phyloP scores from a whole-genome alignment of 2,113 vertebrate species.

The Psettodes erumei region DNA sequence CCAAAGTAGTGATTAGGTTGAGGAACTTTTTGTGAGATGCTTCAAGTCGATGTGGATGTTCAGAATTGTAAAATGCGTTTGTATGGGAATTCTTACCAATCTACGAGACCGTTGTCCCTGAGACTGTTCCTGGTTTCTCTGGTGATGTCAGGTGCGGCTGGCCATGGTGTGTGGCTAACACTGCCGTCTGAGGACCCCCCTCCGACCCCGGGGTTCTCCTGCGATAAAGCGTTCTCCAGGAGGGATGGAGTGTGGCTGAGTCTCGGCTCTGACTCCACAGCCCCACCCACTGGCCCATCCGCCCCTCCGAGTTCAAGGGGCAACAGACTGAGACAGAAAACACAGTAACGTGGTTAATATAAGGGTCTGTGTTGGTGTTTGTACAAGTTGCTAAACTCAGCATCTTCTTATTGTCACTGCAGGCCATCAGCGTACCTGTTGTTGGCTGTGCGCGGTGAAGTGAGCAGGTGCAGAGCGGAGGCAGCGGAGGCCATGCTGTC shows the following conservation, averaged over 20 bases:
- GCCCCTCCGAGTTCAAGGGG: constrained; percentile 84
- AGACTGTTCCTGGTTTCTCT: constrained; percentile 93
- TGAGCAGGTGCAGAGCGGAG: constrained; percentile 91
- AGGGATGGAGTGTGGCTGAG: constrained; percentile 88
- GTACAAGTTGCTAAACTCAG: background rate
- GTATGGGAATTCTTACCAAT: constrained; percentile 72
- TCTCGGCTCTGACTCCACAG: constrained; percentile 83
- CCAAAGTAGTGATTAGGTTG: background rate
- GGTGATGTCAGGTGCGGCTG: constrained; percentile 96
- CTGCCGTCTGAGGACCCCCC: constrained; percentile 80
- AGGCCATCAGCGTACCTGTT: constrained; percentile 52
- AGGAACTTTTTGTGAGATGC: background rate
- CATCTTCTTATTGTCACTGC: background rate
- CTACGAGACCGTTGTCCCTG: constrained; percentile 81
- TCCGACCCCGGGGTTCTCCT: constrained; percentile 83
- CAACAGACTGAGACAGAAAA: constrained; percentile 77
- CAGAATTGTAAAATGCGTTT: background rate
- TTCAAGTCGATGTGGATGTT: too few relatives aligned
- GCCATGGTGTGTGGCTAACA: constrained; percentile 89
- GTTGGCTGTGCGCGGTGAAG: constrained; percentile 86
- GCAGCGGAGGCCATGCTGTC: constrained; percentile 97
- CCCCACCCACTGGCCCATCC: constrained; percentile 76
- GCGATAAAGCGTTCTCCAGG: constrained; percentile 89
- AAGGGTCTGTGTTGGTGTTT: background rate
- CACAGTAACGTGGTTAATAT: background rate